Evolutionary conservation across 2,113 vertebrate species (phyloP).

Genomic region (Engraulis encrasicolus): DNA sequence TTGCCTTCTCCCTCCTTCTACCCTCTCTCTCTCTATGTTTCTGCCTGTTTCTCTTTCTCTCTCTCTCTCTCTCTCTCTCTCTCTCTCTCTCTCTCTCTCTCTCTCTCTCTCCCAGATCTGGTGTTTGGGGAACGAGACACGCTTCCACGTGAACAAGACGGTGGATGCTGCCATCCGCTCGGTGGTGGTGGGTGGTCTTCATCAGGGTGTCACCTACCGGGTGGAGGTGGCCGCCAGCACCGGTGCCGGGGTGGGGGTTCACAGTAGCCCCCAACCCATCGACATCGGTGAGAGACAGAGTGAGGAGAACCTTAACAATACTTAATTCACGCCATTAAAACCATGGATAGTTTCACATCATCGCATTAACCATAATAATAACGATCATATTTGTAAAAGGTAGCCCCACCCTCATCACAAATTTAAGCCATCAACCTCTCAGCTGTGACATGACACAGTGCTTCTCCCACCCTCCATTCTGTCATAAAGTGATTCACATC

Average conservation of each 20-base stretch:
- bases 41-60: slow-evolving; percentile 13
- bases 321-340: too few species aligned
- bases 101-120: slow-evolving; percentile 83
- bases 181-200: slow-evolving; percentile 93
- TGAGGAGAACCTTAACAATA: too few species aligned
- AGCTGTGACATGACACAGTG: too few species aligned
- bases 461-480: too few species aligned
- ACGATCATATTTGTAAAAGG: too few species aligned
- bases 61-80: slow-evolving; percentile 42
- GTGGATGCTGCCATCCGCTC: slow-evolving; percentile 96
- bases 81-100: slow-evolving; percentile 26
- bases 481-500: too few species aligned
- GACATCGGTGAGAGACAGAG: slow-evolving; percentile 84
- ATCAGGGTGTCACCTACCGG: slow-evolving; percentile 90
- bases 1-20: background rate
- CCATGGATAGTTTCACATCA: too few species aligned
- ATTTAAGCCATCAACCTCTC: too few species aligned
- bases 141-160: slow-evolving; percentile 98
- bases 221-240: slow-evolving; percentile 97
- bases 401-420: too few species aligned
- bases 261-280: slow-evolving; percentile 93
- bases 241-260: slow-evolving; percentile 92
- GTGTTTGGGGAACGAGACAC: slow-evolving; percentile 96
- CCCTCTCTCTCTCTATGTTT: background rate
- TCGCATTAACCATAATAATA: too few species aligned